Evolutionary conservation across 2,797 vertebrate species (phyloP), one percentile per base, ranked within the genome.

Genomic region (Mus spretus): DNA sequence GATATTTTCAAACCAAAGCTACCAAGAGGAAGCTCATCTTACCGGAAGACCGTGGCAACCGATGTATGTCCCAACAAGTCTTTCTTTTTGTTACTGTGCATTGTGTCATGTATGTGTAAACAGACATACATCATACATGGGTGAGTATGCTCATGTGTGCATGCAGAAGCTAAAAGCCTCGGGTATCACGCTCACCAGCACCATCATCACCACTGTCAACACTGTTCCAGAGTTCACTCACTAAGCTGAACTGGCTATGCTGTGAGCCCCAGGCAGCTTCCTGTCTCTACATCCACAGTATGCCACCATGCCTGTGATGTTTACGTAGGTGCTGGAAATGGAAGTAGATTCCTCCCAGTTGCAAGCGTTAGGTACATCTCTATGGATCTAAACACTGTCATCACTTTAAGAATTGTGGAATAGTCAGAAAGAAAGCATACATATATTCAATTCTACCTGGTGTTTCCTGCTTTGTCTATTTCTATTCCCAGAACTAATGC

Each of bases 321-420:
- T 31, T 9, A 75, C 8, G 55, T 44, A 26, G n/a, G 53, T 91
- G 82, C 75, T 87, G 12, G 93, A 72, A 47, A 84, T 67, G 37
- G 78, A 94, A n/a, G 87, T 59, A 70, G 0, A 85, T 8, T 31
- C 55, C 94, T 81, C 67, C 80, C 59, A 91, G 85, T 50, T 84
- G 61, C 83, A 95, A 89, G 67, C 75, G 63, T 78, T 63, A 88
- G 40, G 44, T 70, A 94, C 61, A 15, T 24, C 37, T 67, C 82
- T 17, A 4, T 26, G 40, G 47, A 96, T 91, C 67, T 89, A 95
- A 97, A 87, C 59, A 40, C 13, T 70, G 47, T 67, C 67, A 87
- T 81, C 55, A 74, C 80, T 93, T 95, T 89, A 93, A 61, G 47
- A 92, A 92, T 85, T 91, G 67, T 37, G 57, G 89, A 91, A 75